Evolutionary conservation across 2,888 invertebrate species (phyloP).

Genomic region (Napeogenes sylphis): DNA sequence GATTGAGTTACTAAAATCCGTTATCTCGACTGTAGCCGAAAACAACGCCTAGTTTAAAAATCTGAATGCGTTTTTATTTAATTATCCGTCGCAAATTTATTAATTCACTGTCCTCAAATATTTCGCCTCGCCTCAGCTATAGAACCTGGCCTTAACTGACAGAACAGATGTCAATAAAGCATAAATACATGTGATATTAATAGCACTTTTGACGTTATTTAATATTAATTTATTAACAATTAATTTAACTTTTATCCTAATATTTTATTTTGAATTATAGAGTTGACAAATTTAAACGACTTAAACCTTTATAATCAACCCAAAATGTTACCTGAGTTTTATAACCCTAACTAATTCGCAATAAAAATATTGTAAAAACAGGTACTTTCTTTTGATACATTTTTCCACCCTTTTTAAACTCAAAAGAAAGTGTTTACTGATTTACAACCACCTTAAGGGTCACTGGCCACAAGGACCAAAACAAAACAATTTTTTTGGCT

Average conservation of each 20-base stretch:
- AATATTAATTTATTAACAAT: background rate
- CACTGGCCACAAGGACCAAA: slow-evolving; percentile 56
- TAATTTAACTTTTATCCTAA: too few species aligned
- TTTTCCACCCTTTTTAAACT: slow-evolving; percentile 38
- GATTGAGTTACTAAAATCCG: too few species aligned
- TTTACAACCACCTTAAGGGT: slow-evolving; percentile 61
- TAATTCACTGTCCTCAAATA: background rate
- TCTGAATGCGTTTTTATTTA: background rate
- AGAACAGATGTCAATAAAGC: slow-evolving; percentile 2
- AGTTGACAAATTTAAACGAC: too few species aligned
- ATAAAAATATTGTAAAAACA: slow-evolving; percentile 46
- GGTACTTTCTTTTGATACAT: slow-evolving; percentile 48
- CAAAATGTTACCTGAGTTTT: slow-evolving; percentile 6
- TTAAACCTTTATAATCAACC: background rate
- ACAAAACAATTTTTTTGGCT: slow-evolving; percentile 41
- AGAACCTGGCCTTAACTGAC: background rate
- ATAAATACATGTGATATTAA: background rate
- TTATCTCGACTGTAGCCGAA: too few species aligned
- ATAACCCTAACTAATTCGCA: slow-evolving; percentile 2
- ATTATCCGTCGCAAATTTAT: background rate
- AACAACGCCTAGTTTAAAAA: background rate
- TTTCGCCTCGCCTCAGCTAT: background rate
- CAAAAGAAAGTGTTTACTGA: slow-evolving; percentile 63
- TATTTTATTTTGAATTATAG: too few species aligned
- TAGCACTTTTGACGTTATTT: background rate